Evolutionary conservation across 1,140 invertebrate genomes (phyloP).

Genomic region (Drosophila punjabiensis): DNA sequence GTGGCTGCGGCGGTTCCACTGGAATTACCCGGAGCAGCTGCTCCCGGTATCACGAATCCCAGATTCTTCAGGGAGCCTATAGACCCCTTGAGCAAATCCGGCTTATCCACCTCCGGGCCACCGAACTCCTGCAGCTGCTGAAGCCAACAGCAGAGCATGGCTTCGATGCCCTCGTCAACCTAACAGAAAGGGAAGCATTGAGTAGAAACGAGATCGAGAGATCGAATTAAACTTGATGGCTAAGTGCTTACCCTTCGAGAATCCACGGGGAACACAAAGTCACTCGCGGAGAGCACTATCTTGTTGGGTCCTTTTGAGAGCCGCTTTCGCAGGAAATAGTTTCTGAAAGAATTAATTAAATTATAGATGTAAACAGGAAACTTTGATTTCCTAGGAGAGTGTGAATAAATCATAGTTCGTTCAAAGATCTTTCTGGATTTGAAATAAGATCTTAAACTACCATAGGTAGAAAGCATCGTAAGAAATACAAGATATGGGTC

Average conservation of each 20-base stretch:
- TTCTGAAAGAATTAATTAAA: constrained; percentile 81
- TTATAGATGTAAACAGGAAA: not conserved
- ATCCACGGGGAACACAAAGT: constrained; percentile 91
- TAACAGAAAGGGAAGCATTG: constrained; percentile 54
- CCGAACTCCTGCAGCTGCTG: constrained; percentile 93
- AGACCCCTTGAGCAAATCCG: constrained; percentile 92
- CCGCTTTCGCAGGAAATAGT: constrained; percentile 88
- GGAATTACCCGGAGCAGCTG: constrained; percentile 77
- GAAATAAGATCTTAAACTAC: too few relatives aligned
- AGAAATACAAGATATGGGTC: constrained; percentile 10
- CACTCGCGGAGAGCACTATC: constrained; percentile 90
- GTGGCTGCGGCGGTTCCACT: constrained; percentile 85
- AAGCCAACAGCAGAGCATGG: constrained; percentile 92
- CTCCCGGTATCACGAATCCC: constrained; percentile 85
- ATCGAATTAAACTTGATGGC: not conserved
- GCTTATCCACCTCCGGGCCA: constrained; percentile 92
- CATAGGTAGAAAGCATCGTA: too few relatives aligned
- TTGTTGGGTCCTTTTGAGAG: constrained; percentile 91
- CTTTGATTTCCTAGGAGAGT: not conserved
- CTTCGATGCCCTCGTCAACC: constrained; percentile 93
- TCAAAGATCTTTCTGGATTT: not conserved
- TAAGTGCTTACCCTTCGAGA: constrained; percentile 87
- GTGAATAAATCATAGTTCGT: not conserved
- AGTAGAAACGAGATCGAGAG: not conserved
- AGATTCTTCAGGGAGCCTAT: constrained; percentile 88